Evolutionary conservation across 2,113 vertebrate species (phyloP).

Genomic region (Eurypyga helias): DNA sequence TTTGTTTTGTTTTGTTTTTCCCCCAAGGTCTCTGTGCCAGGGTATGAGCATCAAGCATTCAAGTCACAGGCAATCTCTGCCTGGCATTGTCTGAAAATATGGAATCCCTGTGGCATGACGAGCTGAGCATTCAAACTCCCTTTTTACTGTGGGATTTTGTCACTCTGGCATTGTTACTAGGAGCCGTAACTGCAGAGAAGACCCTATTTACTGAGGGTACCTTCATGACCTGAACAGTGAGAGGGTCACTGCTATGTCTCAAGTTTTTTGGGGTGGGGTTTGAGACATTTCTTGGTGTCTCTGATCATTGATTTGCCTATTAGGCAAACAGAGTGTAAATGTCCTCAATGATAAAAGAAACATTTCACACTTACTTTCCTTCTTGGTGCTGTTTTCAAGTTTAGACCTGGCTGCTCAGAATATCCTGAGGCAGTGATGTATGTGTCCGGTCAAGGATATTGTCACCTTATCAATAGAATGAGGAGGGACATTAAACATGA

Average conservation of each 20-base stretch:
- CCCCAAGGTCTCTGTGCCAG: rapidly evolving
- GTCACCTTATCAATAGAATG: background rate
- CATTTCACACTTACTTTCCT: background rate
- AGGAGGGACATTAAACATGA: background rate
- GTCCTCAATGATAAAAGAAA: background rate
- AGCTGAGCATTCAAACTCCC: background rate
- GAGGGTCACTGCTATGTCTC: background rate
- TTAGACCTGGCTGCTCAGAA: background rate
- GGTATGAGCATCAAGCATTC: background rate
- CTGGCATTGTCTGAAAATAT: background rate
- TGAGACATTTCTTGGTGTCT: background rate
- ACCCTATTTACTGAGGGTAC: background rate
- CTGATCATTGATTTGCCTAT: background rate
- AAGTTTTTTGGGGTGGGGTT: background rate
- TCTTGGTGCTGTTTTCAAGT: background rate
- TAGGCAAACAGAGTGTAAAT: background rate
- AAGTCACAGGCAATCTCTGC: background rate
- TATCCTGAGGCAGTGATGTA: background rate
- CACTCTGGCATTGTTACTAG: rapidly evolving
- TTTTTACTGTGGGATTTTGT: background rate
- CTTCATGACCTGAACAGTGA: rapidly evolving
- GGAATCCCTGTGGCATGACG: rapidly evolving
- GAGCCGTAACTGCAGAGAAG: background rate
- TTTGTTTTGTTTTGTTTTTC: too few species aligned
- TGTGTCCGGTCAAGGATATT: background rate